Conservation (phyloP, 30 jellyfish, hydroid and myxozoan species). For the Aurelia sp. region DNA sequence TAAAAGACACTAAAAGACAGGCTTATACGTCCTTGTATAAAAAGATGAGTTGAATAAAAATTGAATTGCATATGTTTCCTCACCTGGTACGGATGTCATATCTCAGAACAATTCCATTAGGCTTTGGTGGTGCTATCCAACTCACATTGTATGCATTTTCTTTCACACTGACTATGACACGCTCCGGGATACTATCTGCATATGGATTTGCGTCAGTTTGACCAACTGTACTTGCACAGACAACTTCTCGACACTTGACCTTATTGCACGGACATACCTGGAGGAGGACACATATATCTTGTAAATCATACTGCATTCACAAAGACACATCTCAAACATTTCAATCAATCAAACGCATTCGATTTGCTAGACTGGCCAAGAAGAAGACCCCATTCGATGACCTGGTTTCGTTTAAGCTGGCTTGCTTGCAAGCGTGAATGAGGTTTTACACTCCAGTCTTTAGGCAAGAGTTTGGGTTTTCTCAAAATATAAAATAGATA, state of each 20-base stretch:
- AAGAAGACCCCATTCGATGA: too few relatives aligned
- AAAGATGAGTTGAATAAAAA: background rate
- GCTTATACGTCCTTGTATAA: too few relatives aligned
- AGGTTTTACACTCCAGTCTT: too few relatives aligned
- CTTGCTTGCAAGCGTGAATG: too few relatives aligned
- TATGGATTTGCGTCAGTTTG: constrained; percentile 54
- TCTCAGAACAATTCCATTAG: constrained; percentile 71
- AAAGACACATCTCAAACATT: too few relatives aligned
- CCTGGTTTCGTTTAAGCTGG: too few relatives aligned
- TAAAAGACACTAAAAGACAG: too few relatives aligned
- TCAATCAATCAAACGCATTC: too few relatives aligned
- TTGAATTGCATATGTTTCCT: background rate
- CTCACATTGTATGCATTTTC: constrained; percentile 45
- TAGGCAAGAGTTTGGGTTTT: too few relatives aligned
- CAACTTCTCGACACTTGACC: constrained; percentile 47
- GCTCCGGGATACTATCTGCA: constrained; percentile 55
- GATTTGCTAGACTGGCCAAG: too few relatives aligned
- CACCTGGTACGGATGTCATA: constrained; percentile 61
- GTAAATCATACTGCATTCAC: background rate
- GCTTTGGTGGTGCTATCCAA: constrained; percentile 58
- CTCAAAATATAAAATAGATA: too few relatives aligned
- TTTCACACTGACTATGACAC: constrained; percentile 32
- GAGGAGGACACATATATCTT: background rate
- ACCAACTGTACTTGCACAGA: constrained; percentile 53
- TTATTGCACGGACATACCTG: constrained; percentile 72